Conservation (phyloP, 1,140 invertebrate species). For the Achroia grisella region DNA sequence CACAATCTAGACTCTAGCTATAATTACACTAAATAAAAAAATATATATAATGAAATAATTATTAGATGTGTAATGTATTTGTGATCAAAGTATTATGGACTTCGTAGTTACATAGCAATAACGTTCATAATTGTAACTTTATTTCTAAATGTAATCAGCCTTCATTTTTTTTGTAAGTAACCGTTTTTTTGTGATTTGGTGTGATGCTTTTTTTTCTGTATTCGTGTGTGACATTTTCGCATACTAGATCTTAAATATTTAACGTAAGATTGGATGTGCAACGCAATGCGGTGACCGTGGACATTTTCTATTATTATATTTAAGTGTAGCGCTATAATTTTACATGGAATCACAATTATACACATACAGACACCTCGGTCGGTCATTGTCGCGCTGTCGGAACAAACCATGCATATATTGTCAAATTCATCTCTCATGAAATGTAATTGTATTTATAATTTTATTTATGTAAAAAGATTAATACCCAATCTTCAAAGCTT, state of each 20-base stretch:
- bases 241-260: conserved; percentile 52
- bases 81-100: conserved; percentile 61
- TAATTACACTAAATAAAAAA: conserved; percentile 24
- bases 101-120: conserved; percentile 60
- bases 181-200: conserved; percentile 41
- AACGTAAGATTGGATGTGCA: conserved; percentile 42
- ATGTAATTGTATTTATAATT: not conserved
- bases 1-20: conserved; percentile 28
- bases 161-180: conserved; percentile 20
- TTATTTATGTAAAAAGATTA: not conserved
- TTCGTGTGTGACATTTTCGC: conserved; percentile 46
- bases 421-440: not conserved
- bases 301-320: conserved; percentile 54
- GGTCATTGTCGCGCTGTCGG: conserved; percentile 23
- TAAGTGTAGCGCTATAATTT: conserved; percentile 67
- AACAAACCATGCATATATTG: not conserved
- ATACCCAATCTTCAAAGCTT: not conserved
- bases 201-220: conserved; percentile 45
- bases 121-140: conserved; percentile 31
- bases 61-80: conserved; percentile 46
- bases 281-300: conserved; percentile 45
- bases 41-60: conserved; percentile 7
- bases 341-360: conserved; percentile 57
- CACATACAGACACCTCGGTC: conserved; percentile 37
- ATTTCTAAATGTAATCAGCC: conserved; percentile 16